Evolutionary conservation across 2,888 invertebrate genomes (phyloP).

Genomic region (Ditula angustiorana): DNA sequence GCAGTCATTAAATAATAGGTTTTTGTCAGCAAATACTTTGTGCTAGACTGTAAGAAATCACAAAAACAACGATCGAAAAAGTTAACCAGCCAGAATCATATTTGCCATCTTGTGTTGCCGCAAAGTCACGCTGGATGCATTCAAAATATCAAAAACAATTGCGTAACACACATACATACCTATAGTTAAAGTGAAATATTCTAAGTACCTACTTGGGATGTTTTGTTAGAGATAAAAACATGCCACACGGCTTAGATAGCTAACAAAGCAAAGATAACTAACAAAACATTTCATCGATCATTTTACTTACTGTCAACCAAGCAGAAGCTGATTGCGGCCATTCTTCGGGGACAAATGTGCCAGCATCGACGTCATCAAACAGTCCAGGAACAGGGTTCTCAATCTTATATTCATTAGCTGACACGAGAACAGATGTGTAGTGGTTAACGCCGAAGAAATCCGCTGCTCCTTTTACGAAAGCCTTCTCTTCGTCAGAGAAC

Average conservation of each 20-base stretch:
- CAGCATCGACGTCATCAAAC: constrained; percentile 55
- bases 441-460: constrained; percentile 87
- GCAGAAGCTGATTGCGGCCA: constrained; percentile 4
- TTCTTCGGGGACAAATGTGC: constrained; percentile 19
- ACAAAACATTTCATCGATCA: neutral
- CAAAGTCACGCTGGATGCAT: too few species aligned
- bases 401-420: constrained; percentile 52
- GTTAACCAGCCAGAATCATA: too few species aligned
- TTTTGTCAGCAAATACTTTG: too few species aligned
- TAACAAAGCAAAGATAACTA: neutral
- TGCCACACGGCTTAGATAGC: neutral
- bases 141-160: too few species aligned
- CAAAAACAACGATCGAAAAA: too few species aligned
- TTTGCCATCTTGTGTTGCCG: too few species aligned
- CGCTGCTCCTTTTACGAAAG: constrained; percentile 57
- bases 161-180: neutral
- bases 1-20: too few species aligned
- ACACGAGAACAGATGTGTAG: constrained; percentile 80
- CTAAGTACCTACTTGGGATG: neutral
- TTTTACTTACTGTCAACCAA: constrained; percentile 45
- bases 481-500: constrained; percentile 71
- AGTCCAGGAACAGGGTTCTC: constrained; percentile 53
- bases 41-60: too few species aligned
- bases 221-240: neutral
- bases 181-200: neutral